phyloP scores from a whole-genome alignment of 2,888 invertebrate species.

The Lymantria monacha region DNA sequence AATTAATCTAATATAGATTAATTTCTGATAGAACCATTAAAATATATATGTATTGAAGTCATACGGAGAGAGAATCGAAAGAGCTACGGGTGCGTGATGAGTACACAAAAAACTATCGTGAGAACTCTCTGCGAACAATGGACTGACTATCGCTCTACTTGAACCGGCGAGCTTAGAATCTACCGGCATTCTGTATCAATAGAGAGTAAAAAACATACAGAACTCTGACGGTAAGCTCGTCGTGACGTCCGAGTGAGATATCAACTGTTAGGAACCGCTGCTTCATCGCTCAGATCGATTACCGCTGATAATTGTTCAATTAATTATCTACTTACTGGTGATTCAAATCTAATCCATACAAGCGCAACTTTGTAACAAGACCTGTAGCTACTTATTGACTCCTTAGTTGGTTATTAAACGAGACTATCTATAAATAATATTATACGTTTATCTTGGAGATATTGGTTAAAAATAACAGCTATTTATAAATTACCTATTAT shows the following conservation, averaged over 20 bases:
- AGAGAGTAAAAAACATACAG: slow-evolving; percentile 47
- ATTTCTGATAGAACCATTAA: slow-evolving; percentile 44
- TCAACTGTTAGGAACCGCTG: slow-evolving; percentile 46
- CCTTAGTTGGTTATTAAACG: background rate
- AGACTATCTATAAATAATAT: background rate
- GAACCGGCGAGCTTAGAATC: slow-evolving; percentile 43
- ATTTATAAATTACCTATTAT: too few relatives aligned
- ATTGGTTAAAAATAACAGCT: too few relatives aligned
- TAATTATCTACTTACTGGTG: slow-evolving; percentile 30
- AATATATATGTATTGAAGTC: slow-evolving; percentile 41
- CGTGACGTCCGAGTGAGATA: slow-evolving; percentile 61
- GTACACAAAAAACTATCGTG: slow-evolving; percentile 66
- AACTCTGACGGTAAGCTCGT: slow-evolving; percentile 37
- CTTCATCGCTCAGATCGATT: slow-evolving; percentile 45
- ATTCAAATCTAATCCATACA: slow-evolving; percentile 14
- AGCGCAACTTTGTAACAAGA: background rate
- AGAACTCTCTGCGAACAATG: slow-evolving; percentile 62
- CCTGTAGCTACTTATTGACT: background rate
- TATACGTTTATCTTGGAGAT: background rate
- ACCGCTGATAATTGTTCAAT: slow-evolving; percentile 48
- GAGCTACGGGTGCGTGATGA: slow-evolving; percentile 53
- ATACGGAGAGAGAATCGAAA: slow-evolving; percentile 58
- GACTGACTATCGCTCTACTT: slow-evolving; percentile 46
- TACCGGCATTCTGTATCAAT: slow-evolving; percentile 48
- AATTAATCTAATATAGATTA: too few relatives aligned